Evolutionary conservation across 2,113 vertebrate genomes (phyloP).

Genomic region (Vicugna pacos): DNA sequence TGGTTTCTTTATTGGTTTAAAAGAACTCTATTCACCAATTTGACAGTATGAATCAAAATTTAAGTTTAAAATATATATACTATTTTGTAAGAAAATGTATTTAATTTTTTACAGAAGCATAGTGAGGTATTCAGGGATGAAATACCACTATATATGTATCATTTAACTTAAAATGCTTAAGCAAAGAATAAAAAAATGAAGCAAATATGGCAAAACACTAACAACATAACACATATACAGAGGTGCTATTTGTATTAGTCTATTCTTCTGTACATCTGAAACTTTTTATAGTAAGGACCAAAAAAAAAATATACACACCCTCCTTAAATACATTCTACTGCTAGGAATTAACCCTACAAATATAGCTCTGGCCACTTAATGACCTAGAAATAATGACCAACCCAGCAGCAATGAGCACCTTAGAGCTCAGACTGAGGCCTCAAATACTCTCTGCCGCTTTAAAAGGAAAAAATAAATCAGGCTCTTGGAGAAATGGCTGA

Average conservation of each 20-base stretch:
- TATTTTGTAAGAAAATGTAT: too few species aligned
- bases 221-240: too few species aligned
- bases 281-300: background rate
- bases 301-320: background rate
- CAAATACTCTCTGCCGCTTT: background rate
- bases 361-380: background rate
- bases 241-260: background rate
- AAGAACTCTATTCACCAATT: too few species aligned
- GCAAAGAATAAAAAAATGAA: too few species aligned
- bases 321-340: background rate
- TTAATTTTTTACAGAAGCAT: too few species aligned
- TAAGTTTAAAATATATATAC: too few species aligned
- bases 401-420: background rate
- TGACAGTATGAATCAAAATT: too few species aligned
- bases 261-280: background rate
- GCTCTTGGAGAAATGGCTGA: background rate
- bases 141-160: too few species aligned
- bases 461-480: background rate
- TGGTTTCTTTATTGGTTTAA: too few species aligned
- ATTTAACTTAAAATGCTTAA: too few species aligned
- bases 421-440: background rate
- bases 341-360: background rate
- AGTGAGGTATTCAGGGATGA: too few species aligned
- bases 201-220: too few species aligned
- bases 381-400: background rate